Percentiles rank a stretch among this genome's conserved stretches.
Evolutionary conservation across 92 coral and sea anemone species (phyloP).

Genomic region (Parazoanthus darwini): DNA sequence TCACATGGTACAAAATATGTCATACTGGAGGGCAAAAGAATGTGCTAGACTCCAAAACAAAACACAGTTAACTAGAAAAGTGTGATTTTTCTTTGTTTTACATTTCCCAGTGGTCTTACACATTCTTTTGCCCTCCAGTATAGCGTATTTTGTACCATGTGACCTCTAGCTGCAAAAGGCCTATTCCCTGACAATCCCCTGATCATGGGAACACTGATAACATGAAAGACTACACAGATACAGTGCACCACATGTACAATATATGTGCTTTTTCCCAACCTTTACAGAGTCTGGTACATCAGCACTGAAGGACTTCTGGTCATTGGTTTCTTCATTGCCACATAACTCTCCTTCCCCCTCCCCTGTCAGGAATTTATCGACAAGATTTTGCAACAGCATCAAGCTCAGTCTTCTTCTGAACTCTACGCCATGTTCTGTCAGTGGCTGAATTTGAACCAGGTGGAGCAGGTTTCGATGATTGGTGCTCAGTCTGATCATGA

Average conservation of each 20-base stretch:
- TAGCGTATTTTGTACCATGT: no score
- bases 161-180: no score
- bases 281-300: slow-evolving; percentile 48
- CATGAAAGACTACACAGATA: neutral
- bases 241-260: neutral
- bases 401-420: slow-evolving; percentile 61
- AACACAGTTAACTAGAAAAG: no score
- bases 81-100: no score
- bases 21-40: no score
- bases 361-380: slow-evolving; percentile 46
- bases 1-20: no score
- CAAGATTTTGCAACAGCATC: slow-evolving; percentile 55
- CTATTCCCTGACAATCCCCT: no score
- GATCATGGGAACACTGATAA: no score
- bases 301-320: slow-evolving; percentile 20
- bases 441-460: slow-evolving; percentile 78
- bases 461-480: slow-evolving; percentile 75
- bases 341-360: neutral
- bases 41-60: no score
- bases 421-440: slow-evolving; percentile 70
- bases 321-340: neutral
- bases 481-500: slow-evolving; percentile 58
- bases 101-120: no score
- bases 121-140: no score
- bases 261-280: slow-evolving; percentile 29